A percentile compares a stretch with the other conserved stretches of the same genome.
phyloP scores from a whole-genome alignment of 2,888 invertebrate species.

The Trachelus troglodyta region DNA sequence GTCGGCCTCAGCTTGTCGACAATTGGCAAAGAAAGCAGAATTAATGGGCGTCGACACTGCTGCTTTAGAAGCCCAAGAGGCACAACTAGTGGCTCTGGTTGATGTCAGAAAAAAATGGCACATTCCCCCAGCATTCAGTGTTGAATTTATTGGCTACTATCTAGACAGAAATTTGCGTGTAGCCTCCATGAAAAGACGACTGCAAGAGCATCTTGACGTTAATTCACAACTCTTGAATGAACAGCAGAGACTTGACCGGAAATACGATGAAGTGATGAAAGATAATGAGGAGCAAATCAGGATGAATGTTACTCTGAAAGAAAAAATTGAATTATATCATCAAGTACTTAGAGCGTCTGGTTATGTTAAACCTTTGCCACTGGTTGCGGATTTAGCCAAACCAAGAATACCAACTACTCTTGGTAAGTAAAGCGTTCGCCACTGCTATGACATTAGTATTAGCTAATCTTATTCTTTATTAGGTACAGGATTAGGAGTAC shows the following conservation, averaged over 20 bases:
- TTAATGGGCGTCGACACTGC: slow-evolving; percentile 90
- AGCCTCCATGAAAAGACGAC: slow-evolving; percentile 79
- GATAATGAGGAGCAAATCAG: slow-evolving; percentile 75
- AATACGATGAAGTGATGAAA: slow-evolving; percentile 82
- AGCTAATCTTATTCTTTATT: slow-evolving; percentile 13
- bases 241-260: slow-evolving; percentile 79
- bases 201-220: slow-evolving; percentile 80
- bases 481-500: slow-evolving; percentile 73
- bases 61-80: slow-evolving; percentile 84
- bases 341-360: slow-evolving; percentile 53
- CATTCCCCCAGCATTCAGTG: slow-evolving; percentile 92
- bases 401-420: slow-evolving; percentile 54
- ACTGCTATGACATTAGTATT: slow-evolving; percentile 7
- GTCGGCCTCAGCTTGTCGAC: slow-evolving; percentile 87
- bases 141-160: slow-evolving; percentile 95
- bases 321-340: slow-evolving; percentile 66
- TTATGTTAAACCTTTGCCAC: slow-evolving; percentile 57
- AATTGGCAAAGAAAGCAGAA: slow-evolving; percentile 86
- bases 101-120: slow-evolving; percentile 95
- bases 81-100: slow-evolving; percentile 82
- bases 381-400: slow-evolving; percentile 52
- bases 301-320: slow-evolving; percentile 72
- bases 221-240: slow-evolving; percentile 82
- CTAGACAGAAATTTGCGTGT: slow-evolving; percentile 88
- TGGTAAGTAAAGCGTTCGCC: slow-evolving; percentile 40